Conservation (phyloP, 2,888 invertebrate species). For the Nymphalis c-album region DNA sequence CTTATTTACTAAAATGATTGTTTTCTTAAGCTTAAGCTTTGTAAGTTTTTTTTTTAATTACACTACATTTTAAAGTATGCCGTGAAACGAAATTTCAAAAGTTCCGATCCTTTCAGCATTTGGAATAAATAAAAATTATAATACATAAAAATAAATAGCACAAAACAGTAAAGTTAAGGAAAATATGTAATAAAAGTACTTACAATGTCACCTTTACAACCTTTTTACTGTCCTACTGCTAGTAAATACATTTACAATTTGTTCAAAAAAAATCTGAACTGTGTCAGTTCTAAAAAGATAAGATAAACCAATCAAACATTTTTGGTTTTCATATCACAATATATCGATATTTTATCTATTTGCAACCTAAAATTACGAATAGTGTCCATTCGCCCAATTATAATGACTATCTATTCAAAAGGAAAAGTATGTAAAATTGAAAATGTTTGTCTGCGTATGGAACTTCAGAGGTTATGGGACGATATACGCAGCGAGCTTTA, state of each 20-base stretch:
- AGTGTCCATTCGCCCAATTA: neutral
- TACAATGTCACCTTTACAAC: neutral
- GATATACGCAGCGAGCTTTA: no score
- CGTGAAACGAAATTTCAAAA: no score
- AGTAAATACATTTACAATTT: conserved; percentile 31
- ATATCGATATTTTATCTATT: conserved; percentile 23
- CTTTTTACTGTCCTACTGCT: conserved; percentile 21
- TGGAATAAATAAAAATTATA: no score
- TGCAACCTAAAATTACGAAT: neutral
- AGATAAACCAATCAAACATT: conserved; percentile 36
- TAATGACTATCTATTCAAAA: neutral
- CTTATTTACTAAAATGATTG: no score
- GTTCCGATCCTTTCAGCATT: no score
- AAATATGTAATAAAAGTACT: conserved; percentile 7
- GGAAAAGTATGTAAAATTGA: neutral
- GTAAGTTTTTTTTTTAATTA: no score
- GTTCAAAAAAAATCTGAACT: conserved; percentile 17
- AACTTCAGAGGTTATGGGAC: no score
- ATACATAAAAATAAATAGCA: neutral
- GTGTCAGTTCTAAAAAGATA: conserved; percentile 30
- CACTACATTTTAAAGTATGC: no score
- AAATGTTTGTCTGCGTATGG: neutral
- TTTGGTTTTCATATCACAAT: conserved; percentile 25
- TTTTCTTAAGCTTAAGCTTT: no score
- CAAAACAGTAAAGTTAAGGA: neutral